Evolutionary conservation across 1,140 invertebrate species (phyloP), one percentile per base, ranked within the genome.

Genomic region (Drosophila novamexicana): DNA sequence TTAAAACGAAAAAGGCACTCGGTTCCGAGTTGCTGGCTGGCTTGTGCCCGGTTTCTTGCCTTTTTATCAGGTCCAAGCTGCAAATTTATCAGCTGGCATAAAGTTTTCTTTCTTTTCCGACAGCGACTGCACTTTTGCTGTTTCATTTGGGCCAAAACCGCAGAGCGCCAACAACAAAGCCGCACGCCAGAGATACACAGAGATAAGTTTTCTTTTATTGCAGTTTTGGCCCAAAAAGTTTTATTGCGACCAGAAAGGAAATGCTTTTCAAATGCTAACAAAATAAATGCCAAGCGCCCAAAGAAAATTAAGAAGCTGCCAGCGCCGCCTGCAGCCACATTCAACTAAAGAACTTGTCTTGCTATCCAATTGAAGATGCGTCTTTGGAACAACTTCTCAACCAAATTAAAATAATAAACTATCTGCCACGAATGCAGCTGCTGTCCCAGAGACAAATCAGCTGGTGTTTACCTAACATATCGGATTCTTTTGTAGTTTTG

Each of bases 191-290:
- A 59, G 42, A 59, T 59, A 53, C 61, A 54, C 37, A 65, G 83
- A 86, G 83, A 86, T 86, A 86, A 86, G 83, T 86, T 86, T 89
- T 86, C 83, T 86, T 86, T 86, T 88, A 86, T 86, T 86, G 83
- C 79, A 88, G 61, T 83, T 83, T 45, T 69, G 58, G 59, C 65
- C 58, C 47, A 57, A 83, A 86, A 86, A 86, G 83, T 86, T 86
- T 86, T 86, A 86, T 88, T 83, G 82, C 86, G 69, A 76, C 69
- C 72, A 74, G 81, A 61, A 75, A 85, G 76, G 67, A 79, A 78
- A 78, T 76, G 72, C 73, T 75, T 78, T 75, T 71, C 61, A 76
- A 76, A 75, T 78, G 76, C 66, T 71, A 75, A 78, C 76, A 78
- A 75, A 77, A 78, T 75, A 75, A 73, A 74, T 68, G 75, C 71